Conservation (phyloP, 2,797 vertebrate genomes). For the Australoheros facetus region DNA sequence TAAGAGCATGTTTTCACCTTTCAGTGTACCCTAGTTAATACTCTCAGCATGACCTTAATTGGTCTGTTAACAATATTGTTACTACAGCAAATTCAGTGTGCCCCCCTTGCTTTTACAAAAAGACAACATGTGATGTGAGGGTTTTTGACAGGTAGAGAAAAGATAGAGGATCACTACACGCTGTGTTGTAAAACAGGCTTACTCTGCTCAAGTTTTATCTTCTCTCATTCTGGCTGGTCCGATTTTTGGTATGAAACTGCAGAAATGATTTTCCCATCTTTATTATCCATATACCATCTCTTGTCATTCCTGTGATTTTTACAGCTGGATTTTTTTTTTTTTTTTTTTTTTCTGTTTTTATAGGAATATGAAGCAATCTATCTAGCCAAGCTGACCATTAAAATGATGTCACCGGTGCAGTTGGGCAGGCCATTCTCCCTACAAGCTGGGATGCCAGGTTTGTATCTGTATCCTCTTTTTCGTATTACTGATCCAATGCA, state of each 20-base stretch:
- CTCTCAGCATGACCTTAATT: background rate
- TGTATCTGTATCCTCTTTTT: conserved; percentile 7
- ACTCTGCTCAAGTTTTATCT: background rate
- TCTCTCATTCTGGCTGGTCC: background rate
- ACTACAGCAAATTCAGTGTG: background rate
- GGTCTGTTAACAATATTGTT: background rate
- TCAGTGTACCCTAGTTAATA: background rate
- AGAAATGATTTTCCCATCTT: background rate
- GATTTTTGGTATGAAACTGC: background rate
- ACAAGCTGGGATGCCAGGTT: conserved; percentile 91
- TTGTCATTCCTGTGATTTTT: background rate
- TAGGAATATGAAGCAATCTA: conserved; percentile 99
- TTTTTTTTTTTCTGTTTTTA: conserved; percentile 27
- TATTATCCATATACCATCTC: background rate
- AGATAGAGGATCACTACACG: background rate
- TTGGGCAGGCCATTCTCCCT: conserved; percentile 90
- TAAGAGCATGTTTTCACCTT: conserved; percentile 52
- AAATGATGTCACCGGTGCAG: conserved; percentile 98
- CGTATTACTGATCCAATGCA: background rate
- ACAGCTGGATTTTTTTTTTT: background rate
- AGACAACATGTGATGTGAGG: no score
- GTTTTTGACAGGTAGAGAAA: background rate
- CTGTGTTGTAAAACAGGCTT: background rate
- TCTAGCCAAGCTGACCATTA: conserved; percentile 96
- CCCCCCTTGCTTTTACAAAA: background rate